Conservation (phyloP, 1,140 invertebrate genomes). For the Druon quercuslanigerum region DNA sequence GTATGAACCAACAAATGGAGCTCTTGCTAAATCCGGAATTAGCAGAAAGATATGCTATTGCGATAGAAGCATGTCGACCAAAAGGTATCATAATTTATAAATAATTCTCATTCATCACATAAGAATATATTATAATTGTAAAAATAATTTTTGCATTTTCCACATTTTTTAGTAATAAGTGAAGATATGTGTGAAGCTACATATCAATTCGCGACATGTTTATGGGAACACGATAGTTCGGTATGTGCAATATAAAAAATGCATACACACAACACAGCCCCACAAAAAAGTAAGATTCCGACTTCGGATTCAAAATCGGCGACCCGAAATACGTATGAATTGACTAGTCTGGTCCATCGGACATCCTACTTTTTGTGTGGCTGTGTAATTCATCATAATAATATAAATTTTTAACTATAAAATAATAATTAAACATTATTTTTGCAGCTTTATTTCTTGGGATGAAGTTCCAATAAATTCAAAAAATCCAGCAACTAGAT, state of each 20-base stretch:
- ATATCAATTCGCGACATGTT: slow-evolving; percentile 38
- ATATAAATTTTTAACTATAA: too few species aligned
- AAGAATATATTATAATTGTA: not conserved
- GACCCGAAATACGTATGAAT: too few species aligned
- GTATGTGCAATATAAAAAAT: slow-evolving; percentile 40
- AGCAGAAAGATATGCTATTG: not conserved
- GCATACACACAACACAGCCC: too few species aligned
- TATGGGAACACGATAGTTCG: slow-evolving; percentile 29
- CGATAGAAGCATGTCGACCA: slow-evolving; percentile 28
- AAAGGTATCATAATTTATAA: slow-evolving; percentile 32
- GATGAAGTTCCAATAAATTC: slow-evolving; percentile 24
- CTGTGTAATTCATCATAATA: too few species aligned
- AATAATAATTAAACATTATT: not conserved
- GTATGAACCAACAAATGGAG: slow-evolving; percentile 34
- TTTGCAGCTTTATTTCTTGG: slow-evolving; percentile 37
- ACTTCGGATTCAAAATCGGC: too few species aligned
- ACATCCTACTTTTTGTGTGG: too few species aligned
- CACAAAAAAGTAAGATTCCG: too few species aligned
- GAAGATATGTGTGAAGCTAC: slow-evolving; percentile 51
- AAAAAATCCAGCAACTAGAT: too few species aligned
- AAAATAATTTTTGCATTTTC: not conserved
- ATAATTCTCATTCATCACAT: not conserved
- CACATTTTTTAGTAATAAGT: slow-evolving; percentile 41
- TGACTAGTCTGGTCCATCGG: too few species aligned
- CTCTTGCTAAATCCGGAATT: slow-evolving; percentile 37